A percentile compares a stretch with the other conserved stretches of the same genome.
phyloP scores from a whole-genome alignment of 2,888 invertebrate genomes.

The Barypeithes pellucidus region DNA sequence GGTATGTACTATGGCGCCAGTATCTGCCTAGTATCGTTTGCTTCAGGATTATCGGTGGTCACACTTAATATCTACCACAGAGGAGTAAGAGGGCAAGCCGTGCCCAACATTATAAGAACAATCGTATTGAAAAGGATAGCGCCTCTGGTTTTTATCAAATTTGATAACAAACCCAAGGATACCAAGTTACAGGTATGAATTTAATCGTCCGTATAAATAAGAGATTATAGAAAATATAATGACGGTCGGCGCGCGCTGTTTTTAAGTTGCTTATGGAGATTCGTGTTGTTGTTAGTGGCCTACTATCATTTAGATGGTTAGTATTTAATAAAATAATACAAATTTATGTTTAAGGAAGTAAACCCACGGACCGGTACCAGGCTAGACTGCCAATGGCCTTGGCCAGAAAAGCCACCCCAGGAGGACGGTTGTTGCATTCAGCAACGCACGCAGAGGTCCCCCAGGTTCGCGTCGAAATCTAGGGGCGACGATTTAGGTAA shows the following conservation, averaged over 20 bases:
- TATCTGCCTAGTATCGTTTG: slow-evolving; percentile 86
- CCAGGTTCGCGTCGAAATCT: slow-evolving; percentile 70
- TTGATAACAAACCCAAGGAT: slow-evolving; percentile 71
- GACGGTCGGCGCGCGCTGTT: too few relatives aligned
- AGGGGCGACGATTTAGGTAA: slow-evolving; percentile 66
- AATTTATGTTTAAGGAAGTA: slow-evolving; percentile 69
- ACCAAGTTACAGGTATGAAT: slow-evolving; percentile 63
- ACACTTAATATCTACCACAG: slow-evolving; percentile 90
- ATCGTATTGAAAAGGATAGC: slow-evolving; percentile 85
- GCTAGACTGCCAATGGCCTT: slow-evolving; percentile 74
- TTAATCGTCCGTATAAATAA: not conserved
- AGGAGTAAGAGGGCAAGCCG: slow-evolving; percentile 86
- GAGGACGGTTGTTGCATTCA: slow-evolving; percentile 68
- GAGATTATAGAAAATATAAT: too few relatives aligned
- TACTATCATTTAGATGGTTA: not conserved
- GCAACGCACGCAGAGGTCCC: slow-evolving; percentile 69
- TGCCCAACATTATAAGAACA: slow-evolving; percentile 80
- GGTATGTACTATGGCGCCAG: slow-evolving; percentile 89
- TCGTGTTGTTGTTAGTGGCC: too few relatives aligned
- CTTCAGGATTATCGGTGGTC: slow-evolving; percentile 86
- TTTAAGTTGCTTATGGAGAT: too few relatives aligned
- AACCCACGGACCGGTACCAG: slow-evolving; percentile 78
- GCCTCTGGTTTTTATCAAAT: slow-evolving; percentile 81
- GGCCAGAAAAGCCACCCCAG: slow-evolving; percentile 70
- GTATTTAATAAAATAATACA: not conserved